phyloP scores from a whole-genome alignment of 2,113 vertebrate genomes.

The Mesitornis unicolor region DNA sequence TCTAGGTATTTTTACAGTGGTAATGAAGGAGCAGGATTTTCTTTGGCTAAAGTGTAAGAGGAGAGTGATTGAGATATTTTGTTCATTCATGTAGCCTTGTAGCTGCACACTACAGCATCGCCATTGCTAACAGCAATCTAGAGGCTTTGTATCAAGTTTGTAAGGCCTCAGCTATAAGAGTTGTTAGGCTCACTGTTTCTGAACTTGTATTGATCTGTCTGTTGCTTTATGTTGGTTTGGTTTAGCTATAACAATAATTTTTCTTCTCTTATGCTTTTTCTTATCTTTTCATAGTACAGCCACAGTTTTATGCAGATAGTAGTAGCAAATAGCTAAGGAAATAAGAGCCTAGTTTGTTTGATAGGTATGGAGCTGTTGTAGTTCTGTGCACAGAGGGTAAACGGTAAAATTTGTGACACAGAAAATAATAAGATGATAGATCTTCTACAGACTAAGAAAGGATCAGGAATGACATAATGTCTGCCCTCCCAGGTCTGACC shows the following conservation, averaged over 20 bases:
- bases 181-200: neutral
- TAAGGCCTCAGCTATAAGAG: neutral
- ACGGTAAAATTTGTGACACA: neutral
- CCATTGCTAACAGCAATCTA: neutral
- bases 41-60: neutral
- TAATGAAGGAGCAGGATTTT: neutral
- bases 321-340: neutral
- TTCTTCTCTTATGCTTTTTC: neutral
- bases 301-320: neutral
- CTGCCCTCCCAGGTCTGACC: neutral
- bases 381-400: neutral
- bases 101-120: accelerated
- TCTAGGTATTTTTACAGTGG: neutral
- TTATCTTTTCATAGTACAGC: neutral
- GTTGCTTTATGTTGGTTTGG: neutral
- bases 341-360: neutral
- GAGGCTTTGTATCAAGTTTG: neutral
- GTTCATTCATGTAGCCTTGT: accelerated
- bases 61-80: neutral
- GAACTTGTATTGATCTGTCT: neutral
- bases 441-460: neutral
- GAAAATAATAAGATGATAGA: neutral
- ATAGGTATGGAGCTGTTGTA: neutral
- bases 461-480: neutral
- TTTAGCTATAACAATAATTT: neutral